Evolutionary conservation across 1,140 invertebrate species (phyloP).

Genomic region (Homarus americanus): DNA sequence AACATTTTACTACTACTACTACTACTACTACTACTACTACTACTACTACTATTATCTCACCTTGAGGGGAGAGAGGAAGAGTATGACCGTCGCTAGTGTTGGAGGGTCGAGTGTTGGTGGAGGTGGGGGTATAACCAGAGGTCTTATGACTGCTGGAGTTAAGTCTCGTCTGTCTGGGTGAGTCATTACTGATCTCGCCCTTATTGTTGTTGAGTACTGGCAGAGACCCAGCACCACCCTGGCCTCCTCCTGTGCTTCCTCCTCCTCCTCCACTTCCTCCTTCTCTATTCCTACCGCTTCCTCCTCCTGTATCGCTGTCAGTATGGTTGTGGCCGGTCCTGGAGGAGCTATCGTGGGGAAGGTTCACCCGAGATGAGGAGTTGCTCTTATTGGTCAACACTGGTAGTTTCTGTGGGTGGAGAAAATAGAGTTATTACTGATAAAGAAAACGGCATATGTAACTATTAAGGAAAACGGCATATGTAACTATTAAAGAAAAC

Average conservation of each 20-base stretch:
- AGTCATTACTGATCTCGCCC: constrained; percentile 39
- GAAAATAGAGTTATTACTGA: background rate
- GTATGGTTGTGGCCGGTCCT: constrained; percentile 3
- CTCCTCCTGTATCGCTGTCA: constrained; percentile 13
- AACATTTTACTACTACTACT: too few species aligned
- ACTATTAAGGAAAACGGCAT: too few species aligned
- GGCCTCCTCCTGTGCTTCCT: background rate
- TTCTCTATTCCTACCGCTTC: constrained; percentile 1
- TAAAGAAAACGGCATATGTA: too few species aligned
- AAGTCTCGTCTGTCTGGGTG: constrained; percentile 7
- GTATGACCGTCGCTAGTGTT: constrained; percentile 8
- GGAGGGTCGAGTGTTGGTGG: background rate
- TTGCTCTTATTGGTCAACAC: constrained; percentile 73
- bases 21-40: too few species aligned
- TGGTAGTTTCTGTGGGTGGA: constrained; percentile 62
- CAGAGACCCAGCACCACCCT: constrained; percentile 49
- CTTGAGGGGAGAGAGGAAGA: constrained; percentile 47
- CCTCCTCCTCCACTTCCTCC: constrained; percentile 16
- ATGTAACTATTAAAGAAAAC: too few species aligned
- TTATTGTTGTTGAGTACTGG: constrained; percentile 66
- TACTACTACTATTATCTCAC: constrained; percentile 38
- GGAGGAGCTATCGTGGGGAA: constrained; percentile 62
- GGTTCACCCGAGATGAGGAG: constrained; percentile 58
- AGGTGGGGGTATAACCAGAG: background rate
- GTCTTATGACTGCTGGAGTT: constrained; percentile 34